Evolutionary conservation across 2,888 invertebrate species (phyloP).

Genomic region (Autographa gamma): DNA sequence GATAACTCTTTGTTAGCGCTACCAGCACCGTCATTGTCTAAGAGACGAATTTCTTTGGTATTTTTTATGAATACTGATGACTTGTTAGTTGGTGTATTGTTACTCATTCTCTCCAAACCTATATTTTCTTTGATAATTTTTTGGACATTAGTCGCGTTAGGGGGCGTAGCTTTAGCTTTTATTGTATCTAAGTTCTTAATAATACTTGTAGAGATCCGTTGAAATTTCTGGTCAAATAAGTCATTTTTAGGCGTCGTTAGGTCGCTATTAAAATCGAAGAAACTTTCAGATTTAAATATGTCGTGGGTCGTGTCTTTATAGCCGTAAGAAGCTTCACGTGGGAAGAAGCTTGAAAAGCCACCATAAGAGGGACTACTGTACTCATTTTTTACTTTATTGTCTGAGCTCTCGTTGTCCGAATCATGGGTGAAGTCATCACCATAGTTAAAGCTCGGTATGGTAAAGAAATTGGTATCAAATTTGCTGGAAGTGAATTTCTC

Average conservation of each 20-base stretch:
- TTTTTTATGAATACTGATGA: conserved; percentile 87
- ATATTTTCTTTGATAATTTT: conserved; percentile 75
- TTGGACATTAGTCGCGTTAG: conserved; percentile 73
- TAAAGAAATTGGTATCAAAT: conserved; percentile 85
- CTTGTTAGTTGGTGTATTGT: conserved; percentile 84
- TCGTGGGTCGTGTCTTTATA: conserved; percentile 71
- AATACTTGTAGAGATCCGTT: conserved; percentile 87
- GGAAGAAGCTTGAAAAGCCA: conserved; percentile 77
- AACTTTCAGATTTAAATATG: conserved; percentile 77
- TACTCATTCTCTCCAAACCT: conserved; percentile 81
- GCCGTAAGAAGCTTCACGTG: conserved; percentile 70
- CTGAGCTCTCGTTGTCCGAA: conserved; percentile 67
- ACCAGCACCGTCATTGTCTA: conserved; percentile 82
- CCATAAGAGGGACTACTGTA: conserved; percentile 74
- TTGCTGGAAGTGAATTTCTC: conserved; percentile 86
- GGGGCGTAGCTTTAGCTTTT: conserved; percentile 70
- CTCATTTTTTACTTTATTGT: conserved; percentile 74
- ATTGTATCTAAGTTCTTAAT: conserved; percentile 83
- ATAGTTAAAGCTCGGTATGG: conserved; percentile 79
- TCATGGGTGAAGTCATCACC: conserved; percentile 74
- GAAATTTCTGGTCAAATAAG: conserved; percentile 87
- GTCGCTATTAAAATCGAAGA: conserved; percentile 79
- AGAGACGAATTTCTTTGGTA: conserved; percentile 85
- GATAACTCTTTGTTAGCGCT: conserved; percentile 79
- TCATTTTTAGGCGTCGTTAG: conserved; percentile 88